Conservation (phyloP, 2,113 vertebrate species). For the Pteruthius melanotis region DNA sequence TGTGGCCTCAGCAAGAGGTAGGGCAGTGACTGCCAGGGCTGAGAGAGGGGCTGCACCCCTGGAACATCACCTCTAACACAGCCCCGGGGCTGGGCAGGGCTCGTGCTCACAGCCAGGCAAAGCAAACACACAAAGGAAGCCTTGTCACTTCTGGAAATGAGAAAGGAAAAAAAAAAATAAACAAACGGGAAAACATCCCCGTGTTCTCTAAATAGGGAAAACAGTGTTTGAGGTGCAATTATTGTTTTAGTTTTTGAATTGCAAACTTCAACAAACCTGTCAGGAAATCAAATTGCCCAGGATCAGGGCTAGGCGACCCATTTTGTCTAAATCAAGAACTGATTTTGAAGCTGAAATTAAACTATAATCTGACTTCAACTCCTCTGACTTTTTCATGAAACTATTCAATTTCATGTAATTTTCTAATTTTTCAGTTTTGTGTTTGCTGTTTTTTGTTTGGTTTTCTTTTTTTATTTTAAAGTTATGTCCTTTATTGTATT, state of each 20-base stretch:
- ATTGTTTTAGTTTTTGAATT: not conserved
- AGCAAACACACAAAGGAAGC: not conserved
- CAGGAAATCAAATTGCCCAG: not conserved
- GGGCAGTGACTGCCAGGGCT: not conserved
- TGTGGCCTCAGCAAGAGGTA: not conserved
- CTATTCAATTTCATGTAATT: not conserved
- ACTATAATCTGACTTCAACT: not conserved
- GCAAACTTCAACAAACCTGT: not conserved
- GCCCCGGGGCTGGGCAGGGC: not conserved
- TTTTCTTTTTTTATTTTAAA: not conserved
- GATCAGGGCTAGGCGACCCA: too few species aligned
- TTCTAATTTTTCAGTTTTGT: not conserved
- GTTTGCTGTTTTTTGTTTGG: accelerated
- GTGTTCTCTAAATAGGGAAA: not conserved
- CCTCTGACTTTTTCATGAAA: not conserved
- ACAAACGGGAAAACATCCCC: not conserved
- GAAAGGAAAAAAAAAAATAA: not conserved
- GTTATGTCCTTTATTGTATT: not conserved
- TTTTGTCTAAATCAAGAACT: not conserved
- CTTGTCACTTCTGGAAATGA: not conserved
- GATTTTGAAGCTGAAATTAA: not conserved
- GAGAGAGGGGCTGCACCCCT: not conserved
- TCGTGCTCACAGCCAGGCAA: not conserved
- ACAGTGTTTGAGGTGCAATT: accelerated
- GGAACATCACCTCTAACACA: not conserved